Base-by-base conservation (phyloP, 37 sponge, comb jelly and placozoan species). In the Bolinopsis microptera region DNA sequence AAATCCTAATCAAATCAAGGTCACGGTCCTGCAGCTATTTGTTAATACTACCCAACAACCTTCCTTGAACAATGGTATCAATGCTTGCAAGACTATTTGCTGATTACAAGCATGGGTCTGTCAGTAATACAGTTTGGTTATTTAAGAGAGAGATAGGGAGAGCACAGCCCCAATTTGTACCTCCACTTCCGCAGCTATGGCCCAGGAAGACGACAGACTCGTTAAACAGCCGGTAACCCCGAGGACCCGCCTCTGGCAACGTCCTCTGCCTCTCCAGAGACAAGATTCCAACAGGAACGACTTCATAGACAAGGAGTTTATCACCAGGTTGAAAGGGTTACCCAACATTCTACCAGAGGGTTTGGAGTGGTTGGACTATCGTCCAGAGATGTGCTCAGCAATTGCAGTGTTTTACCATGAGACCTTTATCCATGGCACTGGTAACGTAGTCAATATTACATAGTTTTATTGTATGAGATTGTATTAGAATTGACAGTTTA, bases 281-380 rank as follows among this genome's bases (percentile, higher is more conserved):
- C 37, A 80, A 80, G 38, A 34, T 22, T 80, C 82, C 3, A 34
- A 80, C 37, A 28, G 30, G 37, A 80, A 80, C 30, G 82, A 80
- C 8, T 80, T 28, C 32, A 80, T 80, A 3, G 82, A 80, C 23
- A 16, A 24, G 9, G 82, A 80, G 21, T 80, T 80, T 35, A 34
- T 80, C 0, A 34, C 37, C 22, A 80, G 38, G 38, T 3, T 80
- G 21, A 80, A 30, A 80, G 82, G 37, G 2, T 22, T 80, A 22
- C 82, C 82, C 37, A 80, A 80, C 38, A 36, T 34, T 3, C 82
- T 80, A 37, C 82, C 82, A 1, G 82, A 80, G 23, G 82, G 82
- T 16, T 33, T 80, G 35, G 82, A 80, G 32, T 80, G 82, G 82
- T 9, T 80, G 35, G 82, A 80, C 37, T 80, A 34, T 22, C 22